Evolutionary conservation across 2,797 vertebrate species (phyloP).

Genomic region (Trachurus trachurus): DNA sequence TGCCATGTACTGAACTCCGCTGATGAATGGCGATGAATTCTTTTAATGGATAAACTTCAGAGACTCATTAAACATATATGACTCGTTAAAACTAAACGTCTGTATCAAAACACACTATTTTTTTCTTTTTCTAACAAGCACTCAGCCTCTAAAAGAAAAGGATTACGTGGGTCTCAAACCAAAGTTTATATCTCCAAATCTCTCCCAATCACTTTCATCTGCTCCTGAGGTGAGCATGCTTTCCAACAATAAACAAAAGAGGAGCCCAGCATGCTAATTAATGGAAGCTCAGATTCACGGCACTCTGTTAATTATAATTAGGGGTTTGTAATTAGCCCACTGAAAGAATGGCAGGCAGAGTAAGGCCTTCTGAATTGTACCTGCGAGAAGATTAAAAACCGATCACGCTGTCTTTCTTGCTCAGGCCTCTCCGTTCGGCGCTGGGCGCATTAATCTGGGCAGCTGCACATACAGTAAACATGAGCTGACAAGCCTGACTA

Average conservation of each 20-base stretch:
- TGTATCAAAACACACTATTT: constrained; percentile 52
- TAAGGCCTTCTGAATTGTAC: constrained; percentile 77
- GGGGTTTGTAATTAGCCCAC: constrained; percentile 75
- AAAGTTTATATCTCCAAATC: constrained; percentile 63
- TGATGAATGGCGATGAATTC: constrained; percentile 40
- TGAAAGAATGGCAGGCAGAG: constrained; percentile 77
- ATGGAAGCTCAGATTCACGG: constrained; percentile 68
- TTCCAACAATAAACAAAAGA: constrained; percentile 76
- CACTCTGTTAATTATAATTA: constrained; percentile 82
- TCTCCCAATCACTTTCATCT: constrained; percentile 66
- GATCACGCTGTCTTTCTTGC: constrained; percentile 60
- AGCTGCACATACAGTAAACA: constrained; percentile 69
- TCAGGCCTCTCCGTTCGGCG: constrained; percentile 54
- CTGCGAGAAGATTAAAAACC: constrained; percentile 74
- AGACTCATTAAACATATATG: constrained; percentile 56
- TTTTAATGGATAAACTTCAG: constrained; percentile 53
- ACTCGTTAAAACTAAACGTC: constrained; percentile 42
- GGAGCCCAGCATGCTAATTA: constrained; percentile 75
- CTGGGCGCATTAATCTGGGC: constrained; percentile 66
- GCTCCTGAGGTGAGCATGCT: constrained; percentile 48
- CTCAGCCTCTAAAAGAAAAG: constrained; percentile 5
- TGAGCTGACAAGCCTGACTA: constrained; percentile 80
- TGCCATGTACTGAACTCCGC: constrained; percentile 45
- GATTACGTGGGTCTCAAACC: constrained; percentile 46
- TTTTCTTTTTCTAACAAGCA: constrained; percentile 27